phyloP scores from a whole-genome alignment of 2,888 invertebrate genomes.

The Hofmannophila pseudospretella region DNA sequence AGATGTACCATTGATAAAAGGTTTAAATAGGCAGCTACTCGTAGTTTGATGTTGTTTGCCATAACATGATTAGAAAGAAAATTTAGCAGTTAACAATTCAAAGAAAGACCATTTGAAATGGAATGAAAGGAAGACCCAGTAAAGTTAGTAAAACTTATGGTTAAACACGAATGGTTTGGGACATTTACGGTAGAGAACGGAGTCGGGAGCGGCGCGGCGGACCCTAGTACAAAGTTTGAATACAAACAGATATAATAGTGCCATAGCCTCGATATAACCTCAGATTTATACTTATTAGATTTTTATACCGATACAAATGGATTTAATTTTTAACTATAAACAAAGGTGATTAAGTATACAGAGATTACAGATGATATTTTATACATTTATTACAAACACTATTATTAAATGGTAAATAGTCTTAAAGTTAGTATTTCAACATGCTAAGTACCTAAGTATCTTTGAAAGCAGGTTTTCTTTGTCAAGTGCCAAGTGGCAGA shows the following conservation, averaged over 20 bases:
- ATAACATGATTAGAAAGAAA: too few species aligned
- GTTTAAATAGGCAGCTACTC: too few species aligned
- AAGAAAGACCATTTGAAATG: too few species aligned
- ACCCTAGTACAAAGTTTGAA: constrained; percentile 67
- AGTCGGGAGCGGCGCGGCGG: constrained; percentile 44
- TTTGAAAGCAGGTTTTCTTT: constrained; percentile 32
- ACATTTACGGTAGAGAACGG: too few species aligned
- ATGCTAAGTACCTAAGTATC: constrained; percentile 47
- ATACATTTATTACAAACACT: constrained; percentile 78
- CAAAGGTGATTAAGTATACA: constrained; percentile 78
- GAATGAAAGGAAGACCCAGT: too few species aligned
- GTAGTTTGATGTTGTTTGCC: too few species aligned
- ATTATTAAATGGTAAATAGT: constrained; percentile 72
- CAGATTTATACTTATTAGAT: constrained; percentile 77
- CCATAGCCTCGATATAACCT: constrained; percentile 73
- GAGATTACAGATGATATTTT: constrained; percentile 79
- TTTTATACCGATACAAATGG: constrained; percentile 78
- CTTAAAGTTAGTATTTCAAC: constrained; percentile 65
- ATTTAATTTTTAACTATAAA: constrained; percentile 78
- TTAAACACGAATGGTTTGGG: too few species aligned
- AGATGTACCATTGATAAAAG: too few species aligned
- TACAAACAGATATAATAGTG: constrained; percentile 66
- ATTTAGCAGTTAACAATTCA: too few species aligned
- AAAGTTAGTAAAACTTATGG: too few species aligned
- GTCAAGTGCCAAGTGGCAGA: constrained; percentile 30